A percentile compares a stretch with the other conserved stretches of the same genome.
Evolutionary conservation across 2,797 vertebrate genomes (phyloP).

Genomic region (Neosalanx taihuensis): DNA sequence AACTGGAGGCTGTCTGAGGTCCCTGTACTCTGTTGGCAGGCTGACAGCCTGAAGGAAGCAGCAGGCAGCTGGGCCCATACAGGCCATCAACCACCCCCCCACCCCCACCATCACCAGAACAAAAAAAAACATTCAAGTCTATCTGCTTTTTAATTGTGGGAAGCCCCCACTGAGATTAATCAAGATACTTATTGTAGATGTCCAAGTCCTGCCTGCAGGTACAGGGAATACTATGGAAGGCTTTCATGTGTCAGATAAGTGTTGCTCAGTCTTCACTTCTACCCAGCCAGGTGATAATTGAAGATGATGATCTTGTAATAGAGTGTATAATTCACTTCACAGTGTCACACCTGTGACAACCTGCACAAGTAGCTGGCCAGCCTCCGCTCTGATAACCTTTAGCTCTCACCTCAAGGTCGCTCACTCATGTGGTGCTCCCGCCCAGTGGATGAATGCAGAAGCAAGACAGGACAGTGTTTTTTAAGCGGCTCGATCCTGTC

Average conservation of each 20-base stretch:
- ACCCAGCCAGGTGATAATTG: slow-evolving; percentile 28
- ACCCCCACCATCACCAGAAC: not conserved
- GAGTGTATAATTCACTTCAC: slow-evolving; percentile 49
- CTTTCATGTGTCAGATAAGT: too few relatives aligned
- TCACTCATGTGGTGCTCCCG: slow-evolving; percentile 28
- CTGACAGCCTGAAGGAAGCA: slow-evolving; percentile 42
- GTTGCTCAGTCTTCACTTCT: slow-evolving; percentile 20
- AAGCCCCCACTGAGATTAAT: too few relatives aligned
- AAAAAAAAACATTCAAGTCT: too few relatives aligned
- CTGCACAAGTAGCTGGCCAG: not conserved
- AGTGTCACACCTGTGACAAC: slow-evolving; percentile 29
- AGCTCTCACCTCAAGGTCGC: slow-evolving; percentile 42
- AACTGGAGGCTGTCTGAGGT: slow-evolving; percentile 41
- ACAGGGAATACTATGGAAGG: too few relatives aligned
- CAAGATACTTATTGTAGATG: too few relatives aligned
- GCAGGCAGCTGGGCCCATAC: slow-evolving; percentile 21
- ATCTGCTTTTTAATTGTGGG: too few relatives aligned
- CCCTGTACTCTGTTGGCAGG: slow-evolving; percentile 46
- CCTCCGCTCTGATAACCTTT: slow-evolving; percentile 51
- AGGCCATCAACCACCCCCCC: slow-evolving; percentile 28
- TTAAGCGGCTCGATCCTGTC: slow-evolving; percentile 33
- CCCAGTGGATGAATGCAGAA: slow-evolving; percentile 35
- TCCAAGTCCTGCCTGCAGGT: too few relatives aligned
- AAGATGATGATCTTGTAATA: slow-evolving; percentile 37
- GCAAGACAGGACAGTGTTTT: slow-evolving; percentile 50